Base-by-base conservation (phyloP, 2,113 vertebrate species). In the Caranx melampygus region DNA sequence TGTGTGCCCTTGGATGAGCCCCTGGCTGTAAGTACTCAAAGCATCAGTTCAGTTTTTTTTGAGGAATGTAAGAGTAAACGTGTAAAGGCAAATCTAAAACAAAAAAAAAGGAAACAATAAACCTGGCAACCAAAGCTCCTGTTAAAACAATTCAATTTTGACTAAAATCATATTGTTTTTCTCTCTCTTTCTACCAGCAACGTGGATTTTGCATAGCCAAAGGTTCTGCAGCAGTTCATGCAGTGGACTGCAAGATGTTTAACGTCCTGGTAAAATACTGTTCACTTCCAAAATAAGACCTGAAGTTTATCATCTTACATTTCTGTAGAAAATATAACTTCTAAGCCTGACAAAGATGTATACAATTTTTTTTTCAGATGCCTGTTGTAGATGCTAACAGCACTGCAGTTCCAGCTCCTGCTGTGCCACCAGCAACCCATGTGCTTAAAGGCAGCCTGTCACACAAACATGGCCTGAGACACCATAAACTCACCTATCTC, bases 191-290 rank as follows among this genome's bases (percentile, higher is more conserved):
- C 42, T 65, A 26, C 6, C 71, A 95, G 95, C 54, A 31, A 14
- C 92, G 81, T 60, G 93, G 94, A 12, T 82, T 95, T 74, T 95
- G 95, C 68, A 57, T 16, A 14, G 87, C 93, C 9, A 55, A 3
- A 65, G 91, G 92, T 31, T 13, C 34, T 0, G 60, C 1, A 6
- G 1, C 5, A 20, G 11, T 13, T 5, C 81, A 84, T 26, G 15
- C 33, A 14, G 83, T 94, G 13, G 47, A 91, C 79, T 95, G 95
- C 81, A 87, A 83, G 18, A 90, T 94, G 84, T 93, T 95, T 75
- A 0, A 44, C 9, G 40, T 18, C 68, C 35, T 72, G 87, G 94
- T 94, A 92, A 90, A 68, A 65, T 20, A 47, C 15, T 8, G 18
- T 44, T n/a, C 6, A 82, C 16, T 31, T 61, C 44, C 0, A 42